Base-by-base conservation (phyloP, 2,797 vertebrate genomes). In the Pangasius macronema region DNA sequence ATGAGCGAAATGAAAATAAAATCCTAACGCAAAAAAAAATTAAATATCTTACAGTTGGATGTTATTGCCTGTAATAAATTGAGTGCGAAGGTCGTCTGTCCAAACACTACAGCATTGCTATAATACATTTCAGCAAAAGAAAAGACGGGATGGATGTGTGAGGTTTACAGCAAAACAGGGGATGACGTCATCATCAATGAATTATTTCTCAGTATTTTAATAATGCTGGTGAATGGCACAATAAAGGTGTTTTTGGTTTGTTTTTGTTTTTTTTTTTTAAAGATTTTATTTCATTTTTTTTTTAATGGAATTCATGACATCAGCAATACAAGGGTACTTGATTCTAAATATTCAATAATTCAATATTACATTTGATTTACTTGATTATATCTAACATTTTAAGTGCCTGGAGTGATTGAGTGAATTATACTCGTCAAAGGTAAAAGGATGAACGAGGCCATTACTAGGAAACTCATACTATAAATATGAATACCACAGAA, bases 1-100 rank as follows among this genome's bases (percentile, higher is more conserved):
- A 91, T 86, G 88, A 82, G 89, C 91, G 92, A 94, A 93, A 94
- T 91, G 91, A 88, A 89, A 91, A 77, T 65, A 77, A 91, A 91
- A 93, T 92, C 70, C 61, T 67, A 79, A 67, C 42, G 83, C 76
- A 51, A 33, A 85, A 59, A 51, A 33, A 85, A 59, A 72, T 87
- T 87, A 83, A 73, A 83, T 85, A 61, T 96, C 94, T 95, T 96
- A 96, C 95, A 96, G 95, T 94, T 95, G 95, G 91, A 85, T 94
- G 93, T 95, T 95, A 96, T 96, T 96, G 94, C 96, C 94, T 91
- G 93, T 89, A 92, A 92, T 92, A 92, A 93, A 92, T 88, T 88
- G 85, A 93, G 90, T 94, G 91, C 92, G 92, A 95, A 91, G 87
- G 93, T 91, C 90, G 90, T 89, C 92, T 93, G 84, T 94, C 94